Evolutionary conservation across 2,797 vertebrate species (phyloP), one percentile per base, ranked within the genome.

Genomic region (Lagodon rhomboides): DNA sequence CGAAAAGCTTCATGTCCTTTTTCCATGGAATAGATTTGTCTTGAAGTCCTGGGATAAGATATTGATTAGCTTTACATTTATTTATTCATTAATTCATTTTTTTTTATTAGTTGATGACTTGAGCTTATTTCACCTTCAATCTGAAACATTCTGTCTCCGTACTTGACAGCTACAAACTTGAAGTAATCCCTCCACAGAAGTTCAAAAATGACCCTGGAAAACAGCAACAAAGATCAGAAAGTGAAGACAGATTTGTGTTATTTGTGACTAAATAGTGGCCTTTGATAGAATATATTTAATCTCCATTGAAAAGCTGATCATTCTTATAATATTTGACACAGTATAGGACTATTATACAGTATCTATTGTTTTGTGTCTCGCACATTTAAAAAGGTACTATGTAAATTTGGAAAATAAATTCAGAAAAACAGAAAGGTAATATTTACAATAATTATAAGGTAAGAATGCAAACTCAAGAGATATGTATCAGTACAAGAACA

Each of bases 161-260:
- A 97, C 85, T 97, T 97, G 61, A 95, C 79, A 34, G 86, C 95
- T 70, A 97, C 94, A 78, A 96, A 97, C 72, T 87, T 95, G 81
- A 97, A 97, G 83, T 96, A 97, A 91, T 97, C 96, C 60, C 96
- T 91, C 96, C 96, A 97, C 16, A 96, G 67, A 69, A 97, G 95
- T 20, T 97, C 96, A 94, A 97, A 97, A 76, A 97, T 90, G 25
- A 97, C 95, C 96, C 96, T 97, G 80, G 12, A 63, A 43, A 12
- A 80, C 6, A 80, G 16, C 17, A 69, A 13, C 20, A 2, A 50
- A 41, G 27, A 66, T 30, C n/a, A 47, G 50, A 34, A 25, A 13
- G 25, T 41, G 7, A 60, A 22, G 49, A 73, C 6, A 58, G 0
- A 23, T 54, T 2, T 18, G 1, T 20, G 16, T 23, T 22, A 23